Conservation (phyloP, 2,888 invertebrate species). For the Tetramorium bicarinatum region DNA sequence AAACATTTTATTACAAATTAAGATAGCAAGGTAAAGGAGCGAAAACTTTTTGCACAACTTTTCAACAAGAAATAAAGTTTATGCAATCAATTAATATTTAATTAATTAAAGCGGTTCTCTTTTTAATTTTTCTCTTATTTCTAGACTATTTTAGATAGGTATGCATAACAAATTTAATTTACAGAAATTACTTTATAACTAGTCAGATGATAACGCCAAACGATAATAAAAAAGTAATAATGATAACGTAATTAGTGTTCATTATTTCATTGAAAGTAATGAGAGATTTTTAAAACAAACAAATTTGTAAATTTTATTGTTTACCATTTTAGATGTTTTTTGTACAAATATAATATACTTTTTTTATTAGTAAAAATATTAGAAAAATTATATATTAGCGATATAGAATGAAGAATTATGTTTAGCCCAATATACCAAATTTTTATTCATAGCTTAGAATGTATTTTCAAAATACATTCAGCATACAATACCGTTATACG, state of each 20-base stretch:
- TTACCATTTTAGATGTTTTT: not conserved
- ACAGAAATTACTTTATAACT: not conserved
- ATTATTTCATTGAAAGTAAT: not conserved
- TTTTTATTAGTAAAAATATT: not conserved
- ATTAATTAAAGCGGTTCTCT: not conserved
- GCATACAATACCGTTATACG: slow-evolving; percentile 21
- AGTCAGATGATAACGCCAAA: not conserved
- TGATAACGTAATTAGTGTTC: not conserved
- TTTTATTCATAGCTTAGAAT: not conserved
- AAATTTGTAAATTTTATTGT: not conserved
- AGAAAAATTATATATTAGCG: not conserved
- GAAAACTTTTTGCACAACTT: not conserved
- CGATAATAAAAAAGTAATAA: not conserved
- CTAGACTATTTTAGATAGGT: not conserved
- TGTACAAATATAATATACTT: not conserved
- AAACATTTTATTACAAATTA: not conserved
- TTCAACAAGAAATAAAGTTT: not conserved
- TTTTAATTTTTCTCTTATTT: not conserved
- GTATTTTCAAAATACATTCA: slow-evolving; percentile 11
- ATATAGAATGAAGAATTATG: not conserved
- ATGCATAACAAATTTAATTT: not conserved
- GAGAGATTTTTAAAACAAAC: not conserved
- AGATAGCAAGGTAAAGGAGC: not conserved
- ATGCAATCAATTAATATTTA: slow-evolving; percentile 14
- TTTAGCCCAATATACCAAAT: not conserved